These are phyloP conservation scores for Sarcophaga bullata DNA, from an alignment of 1,140 invertebrate species.

Conservation along the genomic window DNA sequence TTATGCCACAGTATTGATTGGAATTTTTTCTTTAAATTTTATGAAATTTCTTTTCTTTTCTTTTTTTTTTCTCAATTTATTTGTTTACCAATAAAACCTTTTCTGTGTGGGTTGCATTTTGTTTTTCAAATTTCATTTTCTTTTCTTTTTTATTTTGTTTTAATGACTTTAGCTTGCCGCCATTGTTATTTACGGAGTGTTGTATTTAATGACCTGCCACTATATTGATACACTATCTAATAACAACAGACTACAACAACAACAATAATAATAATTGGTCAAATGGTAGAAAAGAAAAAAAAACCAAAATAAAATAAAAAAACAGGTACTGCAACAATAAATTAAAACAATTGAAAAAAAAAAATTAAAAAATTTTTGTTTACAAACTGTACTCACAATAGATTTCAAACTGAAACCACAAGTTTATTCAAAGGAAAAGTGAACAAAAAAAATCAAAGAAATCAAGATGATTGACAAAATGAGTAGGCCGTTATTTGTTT, in stretches of 20 bases:
- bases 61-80: neutral
- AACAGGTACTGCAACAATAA: neutral
- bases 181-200: conserved; percentile 14
- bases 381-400: neutral
- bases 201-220: conserved; percentile 19
- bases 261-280: neutral
- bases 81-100: neutral
- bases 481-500: conserved; percentile 6
- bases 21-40: neutral
- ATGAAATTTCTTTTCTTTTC: neutral
- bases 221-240: neutral
- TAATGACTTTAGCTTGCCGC: conserved; percentile 5
- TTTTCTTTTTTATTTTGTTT: too few species aligned
- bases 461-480: too few species aligned
- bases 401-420: neutral
- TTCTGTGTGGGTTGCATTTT: neutral
- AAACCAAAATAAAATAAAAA: neutral
- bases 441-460: too few species aligned
- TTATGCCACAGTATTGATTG: too few species aligned
- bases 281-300: too few species aligned
- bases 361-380: too few species aligned
- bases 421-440: neutral
- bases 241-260: neutral
- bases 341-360: neutral
- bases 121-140: neutral